Percentiles rank a stretch among this genome's conserved stretches.
These are phyloP conservation scores for Ophion costatus DNA, from an alignment of 2,888 invertebrate species.

Conservation along the genomic window DNA sequence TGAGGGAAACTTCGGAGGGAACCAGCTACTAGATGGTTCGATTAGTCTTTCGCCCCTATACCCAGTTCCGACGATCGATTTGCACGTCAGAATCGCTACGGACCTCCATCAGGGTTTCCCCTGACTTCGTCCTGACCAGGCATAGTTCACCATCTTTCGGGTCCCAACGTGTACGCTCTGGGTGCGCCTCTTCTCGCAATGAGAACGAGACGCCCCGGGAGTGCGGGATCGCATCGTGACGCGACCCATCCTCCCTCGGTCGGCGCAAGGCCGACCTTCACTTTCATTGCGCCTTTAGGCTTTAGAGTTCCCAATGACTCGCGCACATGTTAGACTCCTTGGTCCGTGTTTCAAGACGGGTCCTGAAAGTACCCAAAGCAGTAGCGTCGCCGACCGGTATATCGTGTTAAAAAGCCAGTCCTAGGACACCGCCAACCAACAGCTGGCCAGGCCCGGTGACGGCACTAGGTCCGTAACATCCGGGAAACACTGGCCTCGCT, in stretches of 20 bases:
- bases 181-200: too few relatives aligned
- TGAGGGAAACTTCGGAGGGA: conserved; percentile 91
- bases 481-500: neutral
- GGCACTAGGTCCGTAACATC: neutral
- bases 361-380: conserved; percentile 84
- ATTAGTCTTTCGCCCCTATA: conserved; percentile 90
- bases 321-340: conserved; percentile 90
- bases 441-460: conserved; percentile 68
- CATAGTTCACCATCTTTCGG: too few relatives aligned
- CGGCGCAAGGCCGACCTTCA: too few relatives aligned
- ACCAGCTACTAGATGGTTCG: conserved; percentile 92
- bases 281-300: too few relatives aligned
- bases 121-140: too few relatives aligned
- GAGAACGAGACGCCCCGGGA: too few relatives aligned
- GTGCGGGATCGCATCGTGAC: too few relatives aligned
- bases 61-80: conserved; percentile 91
- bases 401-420: conserved; percentile 72
- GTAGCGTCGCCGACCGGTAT: conserved; percentile 80
- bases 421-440: conserved; percentile 70
- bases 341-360: conserved; percentile 92
- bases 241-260: too few relatives aligned
- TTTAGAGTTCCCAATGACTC: too few relatives aligned
- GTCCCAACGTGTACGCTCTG: too few relatives aligned
- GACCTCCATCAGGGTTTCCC: too few relatives aligned
- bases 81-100: conserved; percentile 91